phyloP scores from a whole-genome alignment of 2,888 invertebrate species.

The Athalia rosae region DNA sequence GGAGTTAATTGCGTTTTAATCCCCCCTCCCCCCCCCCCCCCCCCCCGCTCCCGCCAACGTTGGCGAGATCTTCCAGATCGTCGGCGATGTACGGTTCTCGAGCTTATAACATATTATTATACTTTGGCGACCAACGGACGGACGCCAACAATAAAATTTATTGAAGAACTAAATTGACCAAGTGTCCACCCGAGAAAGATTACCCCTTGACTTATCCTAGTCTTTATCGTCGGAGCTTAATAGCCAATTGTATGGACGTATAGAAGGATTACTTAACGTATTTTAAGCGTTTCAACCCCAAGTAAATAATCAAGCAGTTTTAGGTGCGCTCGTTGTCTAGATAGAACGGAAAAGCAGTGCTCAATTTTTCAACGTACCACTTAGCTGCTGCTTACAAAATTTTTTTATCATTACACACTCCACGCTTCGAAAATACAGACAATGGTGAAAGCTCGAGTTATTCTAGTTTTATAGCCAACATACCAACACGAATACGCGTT shows the following conservation, averaged over 20 bases:
- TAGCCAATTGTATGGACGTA: constrained; percentile 59
- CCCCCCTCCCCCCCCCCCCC: no score
- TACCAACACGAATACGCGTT: background rate
- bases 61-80: no score
- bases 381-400: no score
- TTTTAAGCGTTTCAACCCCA: constrained; percentile 49
- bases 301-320: constrained; percentile 60
- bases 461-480: no score
- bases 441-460: no score
- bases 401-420: background rate
- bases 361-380: no score
- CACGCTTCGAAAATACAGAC: background rate
- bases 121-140: constrained; percentile 54
- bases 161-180: constrained; percentile 47
- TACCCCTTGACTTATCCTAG: constrained; percentile 24
- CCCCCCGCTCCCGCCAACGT: no score
- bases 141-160: constrained; percentile 60
- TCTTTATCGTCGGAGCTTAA: constrained; percentile 51
- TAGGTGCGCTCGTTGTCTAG: no score
- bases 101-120: background rate
- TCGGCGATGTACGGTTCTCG: background rate
- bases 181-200: constrained; percentile 36
- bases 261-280: constrained; percentile 55
- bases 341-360: no score
- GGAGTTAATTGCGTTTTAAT: no score